Evolutionary conservation across 2,113 vertebrate species (phyloP), one percentile per base, ranked within the genome.

Genomic region (Corynorhinus townsendii): DNA sequence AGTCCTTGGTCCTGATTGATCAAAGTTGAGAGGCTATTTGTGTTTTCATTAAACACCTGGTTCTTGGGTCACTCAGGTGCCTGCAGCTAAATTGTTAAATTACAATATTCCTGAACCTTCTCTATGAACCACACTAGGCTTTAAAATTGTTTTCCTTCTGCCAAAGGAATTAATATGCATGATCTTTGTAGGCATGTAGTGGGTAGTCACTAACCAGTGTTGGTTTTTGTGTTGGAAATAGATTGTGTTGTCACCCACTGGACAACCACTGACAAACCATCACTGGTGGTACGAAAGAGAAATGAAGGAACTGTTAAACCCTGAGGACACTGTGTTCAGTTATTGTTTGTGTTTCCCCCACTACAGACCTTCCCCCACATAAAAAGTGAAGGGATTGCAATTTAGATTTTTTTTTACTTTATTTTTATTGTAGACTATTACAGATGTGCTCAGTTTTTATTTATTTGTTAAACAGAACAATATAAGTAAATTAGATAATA

Each of bases 141-240:
- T 86, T 86, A n/a, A 96, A 85, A 35, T 89, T 72, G 11, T 87
- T 93, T 95, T 69, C n/a, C 45, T 88, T 22, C 15, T 94, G 14
- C 26, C 35, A 22, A 20, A 7, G 35, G 26, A 69, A 6, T 9
- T 28, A 73, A 40, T 73, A 16, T 2, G 40, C 30, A 2, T 56
- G 40, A 71, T 49, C 38, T 81, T 30, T n/a, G 28, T 64, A 95
- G 43, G 52, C 64, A 17, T 49, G 35, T 56, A 30, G 71, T 92
- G 0, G 68, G 49, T 8, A 86, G 35, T 83, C 68, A 66, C 17
- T 19, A 76, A 75, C 22, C 30, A 30, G 7, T 22, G 10, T 77
- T 64, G 69, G 3, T 10, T 93, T 93, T 95, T 86, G 35, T 95
- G 16, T 82, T 93, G 56, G 40, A 91, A 84, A 33, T 89, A 84